Conservation (phyloP, 2,888 invertebrate genomes). For the Meliscaeva auricollis region DNA sequence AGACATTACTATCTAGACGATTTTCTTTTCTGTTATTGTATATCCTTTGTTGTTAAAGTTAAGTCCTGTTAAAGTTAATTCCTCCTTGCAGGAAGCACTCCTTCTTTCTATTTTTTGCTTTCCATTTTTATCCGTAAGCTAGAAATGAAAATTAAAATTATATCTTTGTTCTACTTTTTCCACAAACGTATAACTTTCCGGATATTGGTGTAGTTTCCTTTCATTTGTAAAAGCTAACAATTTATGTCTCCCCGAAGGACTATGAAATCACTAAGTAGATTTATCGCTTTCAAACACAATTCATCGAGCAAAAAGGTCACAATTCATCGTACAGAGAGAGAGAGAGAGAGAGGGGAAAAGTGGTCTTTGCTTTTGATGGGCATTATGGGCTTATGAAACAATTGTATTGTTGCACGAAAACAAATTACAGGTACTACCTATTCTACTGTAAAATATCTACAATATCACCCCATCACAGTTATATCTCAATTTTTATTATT, state of each 20-base stretch:
- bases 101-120: background rate
- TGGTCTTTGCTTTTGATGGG: conserved; percentile 11
- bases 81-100: background rate
- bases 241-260: conserved; percentile 10
- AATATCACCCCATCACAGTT: conserved; percentile 44
- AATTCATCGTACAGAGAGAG: conserved; percentile 1
- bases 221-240: background rate
- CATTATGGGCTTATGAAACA: conserved; percentile 24
- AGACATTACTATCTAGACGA: too few species aligned
- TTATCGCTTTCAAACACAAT: conserved; percentile 23
- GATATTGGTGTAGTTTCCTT: conserved; percentile 5
- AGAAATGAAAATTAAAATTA: background rate
- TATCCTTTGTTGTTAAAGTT: too few species aligned
- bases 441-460: too few species aligned
- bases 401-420: conserved; percentile 40
- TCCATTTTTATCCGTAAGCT: background rate
- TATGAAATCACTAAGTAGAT: conserved; percentile 26
- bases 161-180: conserved; percentile 6
- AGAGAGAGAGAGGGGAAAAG: background rate
- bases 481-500: conserved; percentile 58
- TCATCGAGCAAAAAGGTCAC: conserved; percentile 25
- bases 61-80: too few species aligned
- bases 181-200: background rate
- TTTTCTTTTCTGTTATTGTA: too few species aligned
- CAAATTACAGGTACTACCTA: conserved; percentile 18